These are phyloP conservation scores for Forpus xanthops DNA, from an alignment of 2,797 vertebrate species.

Conservation along the genomic window DNA sequence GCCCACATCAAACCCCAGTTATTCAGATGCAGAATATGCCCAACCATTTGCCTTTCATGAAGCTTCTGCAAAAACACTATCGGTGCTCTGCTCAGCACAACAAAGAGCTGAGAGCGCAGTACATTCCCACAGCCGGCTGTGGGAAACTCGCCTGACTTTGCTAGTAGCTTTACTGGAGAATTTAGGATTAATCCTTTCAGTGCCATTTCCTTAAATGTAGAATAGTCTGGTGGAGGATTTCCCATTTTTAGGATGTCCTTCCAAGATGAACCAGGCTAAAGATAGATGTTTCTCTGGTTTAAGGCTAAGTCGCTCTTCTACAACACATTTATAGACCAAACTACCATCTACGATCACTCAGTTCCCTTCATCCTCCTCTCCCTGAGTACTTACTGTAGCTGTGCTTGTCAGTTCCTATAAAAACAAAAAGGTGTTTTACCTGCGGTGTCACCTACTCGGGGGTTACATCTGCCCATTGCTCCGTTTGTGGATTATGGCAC, in stretches of 20 bases:
- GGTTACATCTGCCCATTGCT: rapidly evolving
- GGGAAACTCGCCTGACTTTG: background rate
- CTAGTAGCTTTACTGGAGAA: background rate
- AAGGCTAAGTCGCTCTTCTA: no score
- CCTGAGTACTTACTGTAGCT: rapidly evolving
- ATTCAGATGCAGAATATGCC: background rate
- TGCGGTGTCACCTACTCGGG: rapidly evolving
- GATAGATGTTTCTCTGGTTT: no score
- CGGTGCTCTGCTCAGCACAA: background rate
- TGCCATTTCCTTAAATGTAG: background rate
- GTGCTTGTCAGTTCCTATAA: rapidly evolving
- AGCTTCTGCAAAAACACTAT: background rate
- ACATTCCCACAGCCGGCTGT: rapidly evolving
- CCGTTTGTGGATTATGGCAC: rapidly evolving
- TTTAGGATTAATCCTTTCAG: background rate
- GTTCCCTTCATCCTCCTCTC: background rate
- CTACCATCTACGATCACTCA: background rate
- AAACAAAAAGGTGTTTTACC: background rate
- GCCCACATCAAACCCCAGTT: rapidly evolving
- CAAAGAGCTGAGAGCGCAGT: background rate
- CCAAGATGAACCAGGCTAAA: background rate
- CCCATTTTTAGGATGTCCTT: background rate
- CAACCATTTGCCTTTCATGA: background rate
- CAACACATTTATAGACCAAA: rapidly evolving
- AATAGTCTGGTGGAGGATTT: rapidly evolving